These are phyloP conservation scores for Nasonia giraulti DNA, from an alignment of 1,140 invertebrate species.

Conservation along the genomic window DNA sequence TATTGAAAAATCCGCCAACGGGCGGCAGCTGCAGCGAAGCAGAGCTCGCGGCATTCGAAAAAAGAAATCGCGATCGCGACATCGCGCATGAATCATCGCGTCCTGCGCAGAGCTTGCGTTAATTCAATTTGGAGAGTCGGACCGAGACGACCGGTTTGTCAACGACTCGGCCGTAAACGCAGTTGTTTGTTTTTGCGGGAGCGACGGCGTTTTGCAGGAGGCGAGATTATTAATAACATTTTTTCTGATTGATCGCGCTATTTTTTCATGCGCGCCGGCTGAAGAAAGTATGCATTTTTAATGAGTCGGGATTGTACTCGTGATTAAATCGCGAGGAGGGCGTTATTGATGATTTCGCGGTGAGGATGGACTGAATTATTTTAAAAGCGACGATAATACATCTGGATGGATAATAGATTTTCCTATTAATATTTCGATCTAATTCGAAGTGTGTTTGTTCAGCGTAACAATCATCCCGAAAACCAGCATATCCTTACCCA, in stretches of 20 bases:
- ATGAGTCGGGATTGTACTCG: neutral
- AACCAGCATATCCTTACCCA: too few relatives aligned
- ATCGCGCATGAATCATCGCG: slow-evolving; percentile 28
- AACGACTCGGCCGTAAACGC: neutral
- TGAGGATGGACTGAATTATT: too few relatives aligned
- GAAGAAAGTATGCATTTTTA: neutral
- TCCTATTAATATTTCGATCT: too few relatives aligned
- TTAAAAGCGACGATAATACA: too few relatives aligned
- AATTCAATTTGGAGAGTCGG: slow-evolving; percentile 37
- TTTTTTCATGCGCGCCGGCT: slow-evolving; percentile 18
- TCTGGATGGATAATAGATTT: too few relatives aligned
- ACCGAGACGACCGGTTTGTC: slow-evolving; percentile 19
- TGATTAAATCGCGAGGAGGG: neutral
- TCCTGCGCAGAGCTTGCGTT: neutral
- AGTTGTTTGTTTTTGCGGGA: slow-evolving; percentile 30
- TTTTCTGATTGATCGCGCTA: slow-evolving; percentile 1
- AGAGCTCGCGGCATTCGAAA: neutral
- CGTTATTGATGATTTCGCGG: neutral
- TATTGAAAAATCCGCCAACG: too few relatives aligned
- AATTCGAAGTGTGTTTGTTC: too few relatives aligned
- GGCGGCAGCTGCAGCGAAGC: too few relatives aligned
- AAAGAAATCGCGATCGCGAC: slow-evolving; percentile 18
- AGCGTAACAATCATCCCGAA: too few relatives aligned
- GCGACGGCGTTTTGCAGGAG: neutral
- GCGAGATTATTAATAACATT: slow-evolving; percentile 7